Conservation (phyloP, 1,140 invertebrate genomes). For the Zaprionus ghesquierei region DNA sequence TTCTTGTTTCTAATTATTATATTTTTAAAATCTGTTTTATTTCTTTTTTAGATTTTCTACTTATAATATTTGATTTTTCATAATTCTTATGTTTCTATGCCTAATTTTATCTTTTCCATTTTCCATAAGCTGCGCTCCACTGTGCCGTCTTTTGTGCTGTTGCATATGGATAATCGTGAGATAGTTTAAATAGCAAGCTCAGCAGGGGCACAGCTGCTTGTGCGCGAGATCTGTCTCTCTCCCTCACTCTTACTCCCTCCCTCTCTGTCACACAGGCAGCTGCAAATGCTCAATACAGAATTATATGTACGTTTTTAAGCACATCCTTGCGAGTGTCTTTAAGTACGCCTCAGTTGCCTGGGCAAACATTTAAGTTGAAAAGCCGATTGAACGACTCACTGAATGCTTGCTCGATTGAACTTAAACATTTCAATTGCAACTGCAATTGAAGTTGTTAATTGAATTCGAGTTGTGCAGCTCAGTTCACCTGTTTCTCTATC, state of each 20-base stretch:
- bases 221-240: background rate
- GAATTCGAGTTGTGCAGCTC: constrained; percentile 47
- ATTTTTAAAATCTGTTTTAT: too few species aligned
- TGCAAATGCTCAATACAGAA: background rate
- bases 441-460: constrained; percentile 51
- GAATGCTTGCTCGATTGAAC: constrained; percentile 60
- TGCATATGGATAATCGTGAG: background rate
- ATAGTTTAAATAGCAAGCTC: constrained; percentile 2
- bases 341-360: background rate
- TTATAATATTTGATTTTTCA: background rate
- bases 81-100: too few species aligned
- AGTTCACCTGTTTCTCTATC: constrained; percentile 6
- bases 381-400: constrained; percentile 23
- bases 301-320: background rate
- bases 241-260: too few species aligned
- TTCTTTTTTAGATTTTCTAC: too few species aligned
- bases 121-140: background rate
- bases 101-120: background rate
- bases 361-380: constrained; percentile 15
- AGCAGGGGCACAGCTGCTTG: background rate
- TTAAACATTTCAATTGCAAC: constrained; percentile 27
- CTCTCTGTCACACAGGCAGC: background rate
- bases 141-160: background rate
- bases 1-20: too few species aligned
- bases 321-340: background rate